A percentile compares a stretch with the other conserved stretches of the same genome.
These are phyloP conservation scores for Oscheius sp. DNA, from an alignment of 2,888 invertebrate genomes.

Conservation along the genomic window DNA sequence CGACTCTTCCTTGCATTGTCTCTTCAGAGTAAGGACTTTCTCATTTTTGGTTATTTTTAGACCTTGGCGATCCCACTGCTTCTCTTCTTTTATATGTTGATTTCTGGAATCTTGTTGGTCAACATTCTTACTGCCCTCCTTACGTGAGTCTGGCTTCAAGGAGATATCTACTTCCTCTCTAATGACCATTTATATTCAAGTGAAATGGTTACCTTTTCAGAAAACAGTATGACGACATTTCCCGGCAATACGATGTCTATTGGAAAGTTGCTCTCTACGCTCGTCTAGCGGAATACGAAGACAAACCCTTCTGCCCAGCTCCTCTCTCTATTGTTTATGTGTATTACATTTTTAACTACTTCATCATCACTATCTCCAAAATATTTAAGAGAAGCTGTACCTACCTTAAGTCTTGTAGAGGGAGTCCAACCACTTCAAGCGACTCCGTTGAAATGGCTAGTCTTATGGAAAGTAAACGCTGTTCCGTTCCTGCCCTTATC, in stretches of 20 bases:
- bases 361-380: no score
- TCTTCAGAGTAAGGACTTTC: constrained; percentile 38
- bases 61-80: constrained; percentile 46
- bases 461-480: no score
- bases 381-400: no score
- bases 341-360: constrained; percentile 38
- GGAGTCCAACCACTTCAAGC: no score
- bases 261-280: constrained; percentile 51
- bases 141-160: constrained; percentile 46
- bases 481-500: no score
- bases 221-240: constrained; percentile 52
- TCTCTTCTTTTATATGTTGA: constrained; percentile 51
- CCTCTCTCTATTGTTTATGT: constrained; percentile 44
- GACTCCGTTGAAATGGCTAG: no score
- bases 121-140: constrained; percentile 53
- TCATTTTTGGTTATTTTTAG: constrained; percentile 14
- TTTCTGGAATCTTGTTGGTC: constrained; percentile 51
- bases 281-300: constrained; percentile 47
- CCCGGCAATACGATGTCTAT: constrained; percentile 48
- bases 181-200: not conserved
- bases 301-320: constrained; percentile 40
- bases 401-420: no score
- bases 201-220: constrained; percentile 37
- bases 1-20: constrained; percentile 46
- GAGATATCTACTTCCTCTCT: no score